Evolutionary conservation across 2,888 invertebrate genomes (phyloP).

Genomic region (Polylopha cassiicola): DNA sequence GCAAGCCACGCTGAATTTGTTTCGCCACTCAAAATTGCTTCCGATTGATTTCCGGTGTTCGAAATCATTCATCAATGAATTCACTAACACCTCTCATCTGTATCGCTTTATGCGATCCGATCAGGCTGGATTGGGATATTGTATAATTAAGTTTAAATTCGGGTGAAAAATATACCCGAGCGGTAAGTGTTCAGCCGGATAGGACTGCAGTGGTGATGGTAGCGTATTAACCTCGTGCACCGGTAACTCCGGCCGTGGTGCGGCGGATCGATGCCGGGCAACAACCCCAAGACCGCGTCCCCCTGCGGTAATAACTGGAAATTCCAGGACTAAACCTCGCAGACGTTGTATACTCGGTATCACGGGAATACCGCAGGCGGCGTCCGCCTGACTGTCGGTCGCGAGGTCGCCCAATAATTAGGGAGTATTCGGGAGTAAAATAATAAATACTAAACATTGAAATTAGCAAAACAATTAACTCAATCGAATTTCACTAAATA

Average conservation of each 20-base stretch:
- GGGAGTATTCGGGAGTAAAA: constrained; percentile 6
- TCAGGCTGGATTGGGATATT: background rate
- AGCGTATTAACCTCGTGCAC: constrained; percentile 64
- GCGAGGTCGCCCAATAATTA: constrained; percentile 11
- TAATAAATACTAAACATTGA: too few species aligned
- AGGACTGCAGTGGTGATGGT: constrained; percentile 52
- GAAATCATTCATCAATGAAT: constrained; percentile 40
- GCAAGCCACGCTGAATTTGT: constrained; percentile 72
- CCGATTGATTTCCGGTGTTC: constrained; percentile 70
- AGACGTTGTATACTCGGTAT: constrained; percentile 40
- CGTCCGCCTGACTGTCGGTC: constrained; percentile 52
- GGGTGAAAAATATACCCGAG: background rate
- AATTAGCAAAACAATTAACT: too few species aligned
- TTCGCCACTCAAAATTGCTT: constrained; percentile 70
- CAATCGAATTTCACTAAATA: too few species aligned
- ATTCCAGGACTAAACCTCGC: constrained; percentile 60
- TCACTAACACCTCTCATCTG: constrained; percentile 31
- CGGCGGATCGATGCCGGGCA: constrained; percentile 70
- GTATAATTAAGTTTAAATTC: background rate
- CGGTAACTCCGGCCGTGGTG: constrained; percentile 54
- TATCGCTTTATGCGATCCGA: constrained; percentile 24
- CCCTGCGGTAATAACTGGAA: constrained; percentile 68
- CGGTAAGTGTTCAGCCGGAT: background rate
- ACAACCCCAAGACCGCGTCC: constrained; percentile 63
- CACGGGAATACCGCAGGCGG: constrained; percentile 60